Base-by-base conservation (phyloP, 2,888 invertebrate species). In the Drosophila subquinaria region DNA sequence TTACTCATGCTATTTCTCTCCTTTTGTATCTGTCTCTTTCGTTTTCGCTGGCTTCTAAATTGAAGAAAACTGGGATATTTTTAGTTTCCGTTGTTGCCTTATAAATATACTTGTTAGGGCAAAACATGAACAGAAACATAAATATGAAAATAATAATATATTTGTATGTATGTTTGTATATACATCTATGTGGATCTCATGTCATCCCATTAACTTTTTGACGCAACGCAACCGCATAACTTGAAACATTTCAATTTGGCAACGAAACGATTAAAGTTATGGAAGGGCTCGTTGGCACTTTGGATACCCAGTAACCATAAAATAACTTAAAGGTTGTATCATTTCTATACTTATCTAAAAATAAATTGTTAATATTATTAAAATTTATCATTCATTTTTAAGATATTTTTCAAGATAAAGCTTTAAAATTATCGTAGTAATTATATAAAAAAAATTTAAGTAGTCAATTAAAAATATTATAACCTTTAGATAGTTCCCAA, bases 181-280 rank as follows among this genome's bases (percentile, higher is more conserved):
- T 36, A 50, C 42, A 67, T 63, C 38, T 48, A 45, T 65, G 76
- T 48, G 36, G 56, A 65, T 61, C 56, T 62, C 62, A 57, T 66
- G 61, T 62, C 61, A 57, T 63, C 45, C 38, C 47, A 9, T 73
- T 48, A 47, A 70, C 64, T 63, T 64, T 59, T 36, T 74, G 33
- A 43, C 73, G 20, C 40, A 52, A 56, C 40, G 43, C 73, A 53
- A 56, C 64, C 64, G 43, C 64, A 72, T 47, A 59, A 79, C 65
- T 65, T 55, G 38, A 79, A 74, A 61, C 69, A 81, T 71, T 78
- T 71, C 62, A 65, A 73, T 64, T 71, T 50, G 43, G 62, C 51
- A 52, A 17, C 17, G 51, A 53, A 61, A 53, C 64, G 48, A 17
- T 70, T 65, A 17, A 57, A 70, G 23, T 64, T 64, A 20, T 4